Percentiles rank a stretch among this genome's conserved stretches.
phyloP scores from a whole-genome alignment of 2,888 invertebrate species.

The Oscheius myriophilus region DNA sequence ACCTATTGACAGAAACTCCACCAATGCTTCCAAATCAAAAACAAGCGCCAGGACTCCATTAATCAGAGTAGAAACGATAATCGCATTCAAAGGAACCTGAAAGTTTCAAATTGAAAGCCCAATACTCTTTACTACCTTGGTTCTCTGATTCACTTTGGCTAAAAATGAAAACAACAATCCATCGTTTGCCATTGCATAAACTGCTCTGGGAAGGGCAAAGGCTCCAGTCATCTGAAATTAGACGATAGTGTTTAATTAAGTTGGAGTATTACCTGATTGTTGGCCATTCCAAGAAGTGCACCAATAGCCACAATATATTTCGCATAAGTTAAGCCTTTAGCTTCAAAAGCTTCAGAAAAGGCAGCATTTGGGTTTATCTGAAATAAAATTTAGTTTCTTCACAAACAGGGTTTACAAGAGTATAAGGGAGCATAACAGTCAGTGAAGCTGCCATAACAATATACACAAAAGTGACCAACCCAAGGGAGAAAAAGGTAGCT shows the following conservation, averaged over 20 bases:
- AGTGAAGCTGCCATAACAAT: slow-evolving; percentile 48
- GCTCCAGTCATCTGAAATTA: slow-evolving; percentile 42
- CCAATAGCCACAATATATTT: slow-evolving; percentile 41
- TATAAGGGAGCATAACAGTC: slow-evolving; percentile 53
- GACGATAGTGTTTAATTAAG: neutral
- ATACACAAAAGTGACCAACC: slow-evolving; percentile 42
- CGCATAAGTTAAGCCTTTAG: slow-evolving; percentile 34
- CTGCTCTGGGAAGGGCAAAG: slow-evolving; percentile 48
- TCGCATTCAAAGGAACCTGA: slow-evolving; percentile 49
- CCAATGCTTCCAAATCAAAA: slow-evolving; percentile 50
- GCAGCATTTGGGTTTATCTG: slow-evolving; percentile 40
- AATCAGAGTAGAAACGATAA: slow-evolving; percentile 44
- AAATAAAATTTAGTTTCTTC: neutral
- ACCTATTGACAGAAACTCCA: slow-evolving; percentile 44
- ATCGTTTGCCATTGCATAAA: slow-evolving; percentile 57
- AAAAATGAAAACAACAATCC: slow-evolving; percentile 51
- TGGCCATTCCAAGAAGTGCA: slow-evolving; percentile 40
- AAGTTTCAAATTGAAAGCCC: neutral
- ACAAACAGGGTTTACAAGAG: slow-evolving; percentile 35
- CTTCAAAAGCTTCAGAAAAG: slow-evolving; percentile 43
- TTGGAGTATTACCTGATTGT: slow-evolving; percentile 33
- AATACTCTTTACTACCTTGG: slow-evolving; percentile 31
- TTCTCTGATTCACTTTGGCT: slow-evolving; percentile 40
- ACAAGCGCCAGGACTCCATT: slow-evolving; percentile 46
- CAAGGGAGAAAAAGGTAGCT: slow-evolving; percentile 53